Conservation (phyloP, 2,797 vertebrate genomes). For the Rhabdomys pumilio region DNA sequence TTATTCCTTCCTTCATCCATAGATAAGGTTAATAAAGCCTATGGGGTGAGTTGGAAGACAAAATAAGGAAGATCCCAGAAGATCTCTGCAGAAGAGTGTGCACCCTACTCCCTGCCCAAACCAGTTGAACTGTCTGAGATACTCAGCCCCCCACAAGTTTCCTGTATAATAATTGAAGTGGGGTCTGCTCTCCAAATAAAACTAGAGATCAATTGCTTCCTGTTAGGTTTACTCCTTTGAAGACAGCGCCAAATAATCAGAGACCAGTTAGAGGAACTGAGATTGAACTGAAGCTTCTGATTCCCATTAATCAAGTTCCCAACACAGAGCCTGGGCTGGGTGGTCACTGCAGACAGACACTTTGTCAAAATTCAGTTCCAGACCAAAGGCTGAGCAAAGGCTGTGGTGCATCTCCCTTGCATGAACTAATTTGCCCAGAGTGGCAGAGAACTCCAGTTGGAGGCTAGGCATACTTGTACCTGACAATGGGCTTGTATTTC, state of each 20-base stretch:
- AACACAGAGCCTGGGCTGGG: background rate
- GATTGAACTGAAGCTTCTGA: conserved; percentile 42
- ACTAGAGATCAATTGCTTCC: conserved; percentile 58
- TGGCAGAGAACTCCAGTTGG: conserved; percentile 25
- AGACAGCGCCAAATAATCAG: conserved; percentile 70
- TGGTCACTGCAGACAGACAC: conserved; percentile 11
- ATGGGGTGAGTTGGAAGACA: background rate
- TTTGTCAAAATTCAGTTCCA: conserved; percentile 58
- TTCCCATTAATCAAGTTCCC: conserved; percentile 69
- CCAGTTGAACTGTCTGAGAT: background rate
- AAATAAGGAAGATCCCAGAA: conserved; percentile 14
- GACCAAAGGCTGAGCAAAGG: conserved; percentile 26
- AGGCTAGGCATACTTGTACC: conserved; percentile 16
- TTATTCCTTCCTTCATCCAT: background rate
- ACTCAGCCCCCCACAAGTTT: background rate
- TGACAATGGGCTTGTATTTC: conserved; percentile 30
- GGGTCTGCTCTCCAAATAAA: conserved; percentile 32
- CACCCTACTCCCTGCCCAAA: background rate
- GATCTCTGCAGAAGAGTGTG: background rate
- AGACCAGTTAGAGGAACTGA: conserved; percentile 74
- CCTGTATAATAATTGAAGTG: conserved; percentile 56
- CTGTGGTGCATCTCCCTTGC: background rate
- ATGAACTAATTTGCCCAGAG: background rate
- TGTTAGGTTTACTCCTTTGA: conserved; percentile 63
- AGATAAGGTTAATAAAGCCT: conserved; percentile 23